Conservation (phyloP, 2,888 invertebrate genomes). For the Steinernema carpocapsae region DNA sequence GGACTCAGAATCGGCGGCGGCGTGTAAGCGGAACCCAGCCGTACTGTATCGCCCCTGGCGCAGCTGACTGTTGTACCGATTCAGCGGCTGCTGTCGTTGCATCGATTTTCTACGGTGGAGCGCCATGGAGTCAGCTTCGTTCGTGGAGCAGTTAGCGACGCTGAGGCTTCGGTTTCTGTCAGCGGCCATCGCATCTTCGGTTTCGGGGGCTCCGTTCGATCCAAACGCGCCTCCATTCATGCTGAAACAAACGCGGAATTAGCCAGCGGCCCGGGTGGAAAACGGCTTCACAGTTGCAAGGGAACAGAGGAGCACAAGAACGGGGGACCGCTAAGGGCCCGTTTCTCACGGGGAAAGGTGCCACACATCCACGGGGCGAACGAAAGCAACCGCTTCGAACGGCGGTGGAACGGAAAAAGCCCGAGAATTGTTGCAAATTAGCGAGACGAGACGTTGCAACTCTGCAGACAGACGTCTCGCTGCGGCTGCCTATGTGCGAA, state of each 20-base stretch:
- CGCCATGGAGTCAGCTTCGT: conserved; percentile 4
- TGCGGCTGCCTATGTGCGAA: too few species aligned
- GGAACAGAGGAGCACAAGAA: too few species aligned
- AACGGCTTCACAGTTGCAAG: background rate
- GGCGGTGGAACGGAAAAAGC: too few species aligned
- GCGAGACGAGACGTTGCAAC: too few species aligned
- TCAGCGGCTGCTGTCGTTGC: conserved; percentile 38
- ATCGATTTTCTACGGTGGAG: conserved; percentile 11
- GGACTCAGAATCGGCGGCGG: conserved; percentile 94
- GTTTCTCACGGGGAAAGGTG: too few species aligned
- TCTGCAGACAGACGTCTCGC: too few species aligned
- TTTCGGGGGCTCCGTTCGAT: background rate
- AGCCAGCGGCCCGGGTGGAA: background rate
- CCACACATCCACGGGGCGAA: too few species aligned
- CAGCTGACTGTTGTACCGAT: conserved; percentile 44
- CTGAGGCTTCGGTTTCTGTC: conserved; percentile 24
- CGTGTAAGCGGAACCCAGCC: conserved; percentile 77
- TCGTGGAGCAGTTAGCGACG: conserved; percentile 10
- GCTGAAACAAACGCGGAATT: background rate
- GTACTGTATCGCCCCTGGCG: conserved; percentile 38
- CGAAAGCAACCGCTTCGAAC: too few species aligned
- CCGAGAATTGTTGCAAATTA: too few species aligned
- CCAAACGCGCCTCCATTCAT: background rate
- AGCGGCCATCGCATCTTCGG: conserved; percentile 8
- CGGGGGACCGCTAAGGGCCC: too few species aligned